Conservation (phyloP, 2,113 vertebrate species). For the Xiphophorus hellerii region DNA sequence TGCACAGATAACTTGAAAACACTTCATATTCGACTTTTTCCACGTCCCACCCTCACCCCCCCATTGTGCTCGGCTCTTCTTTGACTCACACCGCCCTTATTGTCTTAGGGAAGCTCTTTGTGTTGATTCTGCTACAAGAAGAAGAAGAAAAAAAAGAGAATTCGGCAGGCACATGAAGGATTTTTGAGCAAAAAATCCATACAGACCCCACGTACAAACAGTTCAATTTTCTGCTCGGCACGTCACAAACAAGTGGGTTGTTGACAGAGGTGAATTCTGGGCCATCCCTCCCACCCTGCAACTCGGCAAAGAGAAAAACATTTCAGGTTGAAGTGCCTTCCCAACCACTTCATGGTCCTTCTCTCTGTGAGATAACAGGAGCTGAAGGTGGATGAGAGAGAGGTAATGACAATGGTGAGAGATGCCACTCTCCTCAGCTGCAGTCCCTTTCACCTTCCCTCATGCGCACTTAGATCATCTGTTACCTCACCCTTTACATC, state of each 20-base stretch:
- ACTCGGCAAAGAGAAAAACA: slow-evolving; percentile 43
- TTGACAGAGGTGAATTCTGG: slow-evolving; percentile 54
- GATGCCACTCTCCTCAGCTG: slow-evolving; percentile 47
- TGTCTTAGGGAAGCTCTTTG: slow-evolving; percentile 31
- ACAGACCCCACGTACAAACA: slow-evolving; percentile 3
- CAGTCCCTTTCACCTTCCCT: slow-evolving; percentile 48
- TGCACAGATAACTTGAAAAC: slow-evolving; percentile 68
- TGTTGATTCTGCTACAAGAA: slow-evolving; percentile 19
- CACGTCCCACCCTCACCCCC: slow-evolving; percentile 32
- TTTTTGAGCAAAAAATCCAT: slow-evolving; percentile 45
- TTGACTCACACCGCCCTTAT: slow-evolving; percentile 26
- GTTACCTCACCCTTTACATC: slow-evolving; percentile 5
- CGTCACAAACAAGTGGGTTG: slow-evolving; percentile 37
- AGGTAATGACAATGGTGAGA: slow-evolving; percentile 50
- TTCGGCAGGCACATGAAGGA: slow-evolving; percentile 27
- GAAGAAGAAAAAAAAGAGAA: slow-evolving; percentile 2
- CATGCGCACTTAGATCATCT: slow-evolving; percentile 52
- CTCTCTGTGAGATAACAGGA: slow-evolving; percentile 55
- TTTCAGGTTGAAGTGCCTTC: slow-evolving; percentile 38
- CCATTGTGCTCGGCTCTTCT: slow-evolving; percentile 28
- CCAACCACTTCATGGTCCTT: slow-evolving; percentile 50
- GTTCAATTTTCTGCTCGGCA: slow-evolving; percentile 34
- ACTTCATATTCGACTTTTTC: slow-evolving; percentile 70
- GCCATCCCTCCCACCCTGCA: slow-evolving; percentile 51
- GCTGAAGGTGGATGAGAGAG: slow-evolving; percentile 50